These are phyloP conservation scores for Schrankia costaestrigalis DNA, from an alignment of 2,888 invertebrate species.

Conservation along the genomic window DNA sequence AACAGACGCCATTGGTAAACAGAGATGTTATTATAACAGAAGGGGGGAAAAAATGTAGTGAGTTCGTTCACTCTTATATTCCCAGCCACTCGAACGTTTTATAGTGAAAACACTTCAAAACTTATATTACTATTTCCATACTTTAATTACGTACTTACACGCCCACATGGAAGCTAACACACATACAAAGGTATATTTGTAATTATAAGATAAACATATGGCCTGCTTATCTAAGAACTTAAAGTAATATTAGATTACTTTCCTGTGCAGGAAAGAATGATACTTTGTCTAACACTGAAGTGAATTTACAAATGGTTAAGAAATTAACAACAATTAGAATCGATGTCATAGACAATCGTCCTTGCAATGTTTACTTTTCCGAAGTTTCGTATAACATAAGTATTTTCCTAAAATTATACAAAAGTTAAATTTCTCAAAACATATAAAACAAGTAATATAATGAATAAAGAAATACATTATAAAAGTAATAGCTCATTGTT, in stretches of 20 bases:
- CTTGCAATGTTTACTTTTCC: too few species aligned
- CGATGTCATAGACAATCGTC: too few species aligned
- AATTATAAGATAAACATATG: slow-evolving; percentile 74
- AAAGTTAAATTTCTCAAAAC: too few species aligned
- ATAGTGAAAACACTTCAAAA: slow-evolving; percentile 80
- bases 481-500: slow-evolving; percentile 66
- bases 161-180: slow-evolving; percentile 50
- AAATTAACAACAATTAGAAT: too few species aligned
- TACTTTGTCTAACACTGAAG: too few species aligned
- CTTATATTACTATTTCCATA: slow-evolving; percentile 79
- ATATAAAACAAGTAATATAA: slow-evolving; percentile 34
- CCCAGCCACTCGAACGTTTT: slow-evolving; percentile 76
- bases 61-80: slow-evolving; percentile 70
- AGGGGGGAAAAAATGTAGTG: slow-evolving; percentile 56
- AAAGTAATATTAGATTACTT: slow-evolving; percentile 59
- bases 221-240: slow-evolving; percentile 56
- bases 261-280: slow-evolving; percentile 33
- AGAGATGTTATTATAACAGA: slow-evolving; percentile 68
- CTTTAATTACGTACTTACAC: slow-evolving; percentile 71
- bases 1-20: slow-evolving; percentile 63
- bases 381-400: too few species aligned
- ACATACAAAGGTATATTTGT: slow-evolving; percentile 45
- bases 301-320: too few species aligned
- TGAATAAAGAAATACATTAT: slow-evolving; percentile 43
- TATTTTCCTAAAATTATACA: too few species aligned